Conservation (phyloP, 2,888 invertebrate genomes). For the Pseudolycoriella hygida region DNA sequence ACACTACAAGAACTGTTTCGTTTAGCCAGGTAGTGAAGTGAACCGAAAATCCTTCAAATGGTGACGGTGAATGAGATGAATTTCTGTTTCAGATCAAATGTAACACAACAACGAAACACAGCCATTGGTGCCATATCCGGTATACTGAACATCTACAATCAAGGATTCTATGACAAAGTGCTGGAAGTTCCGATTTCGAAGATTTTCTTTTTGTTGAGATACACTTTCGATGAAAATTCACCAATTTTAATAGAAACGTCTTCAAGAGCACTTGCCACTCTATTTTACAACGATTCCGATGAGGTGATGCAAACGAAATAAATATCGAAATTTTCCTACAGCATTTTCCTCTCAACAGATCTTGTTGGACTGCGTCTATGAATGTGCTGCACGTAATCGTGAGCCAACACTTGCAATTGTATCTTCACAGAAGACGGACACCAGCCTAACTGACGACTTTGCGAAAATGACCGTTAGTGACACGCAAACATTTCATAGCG, state of each 20-base stretch:
- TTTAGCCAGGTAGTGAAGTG: conserved; percentile 49
- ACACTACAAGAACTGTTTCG: conserved; percentile 75
- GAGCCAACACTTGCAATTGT: conserved; percentile 6
- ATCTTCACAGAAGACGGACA: no score
- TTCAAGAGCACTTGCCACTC: conserved; percentile 52
- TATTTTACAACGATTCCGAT: conserved; percentile 61
- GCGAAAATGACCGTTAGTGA: conserved; percentile 8
- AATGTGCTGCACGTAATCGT: conserved; percentile 1
- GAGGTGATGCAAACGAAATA: conserved; percentile 30
- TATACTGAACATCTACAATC: conserved; percentile 49
- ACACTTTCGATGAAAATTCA: conserved; percentile 72
- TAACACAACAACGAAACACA: conserved; percentile 68
- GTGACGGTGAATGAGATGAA: no score
- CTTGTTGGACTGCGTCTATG: conserved; percentile 5
- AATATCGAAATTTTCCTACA: background rate
- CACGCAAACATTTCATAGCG: conserved; percentile 13
- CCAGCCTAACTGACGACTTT: conserved; percentile 2
- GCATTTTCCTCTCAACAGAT: background rate
- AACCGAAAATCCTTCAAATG: no score
- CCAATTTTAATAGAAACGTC: conserved; percentile 56
- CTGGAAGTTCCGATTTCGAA: conserved; percentile 59
- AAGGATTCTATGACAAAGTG: conserved; percentile 59
- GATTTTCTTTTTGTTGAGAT: conserved; percentile 63
- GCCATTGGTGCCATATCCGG: conserved; percentile 67
- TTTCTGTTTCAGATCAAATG: conserved; percentile 35